These are phyloP conservation scores for Amphiprion ocellaris DNA, from an alignment of 2,113 vertebrate species.

Conservation along the genomic window DNA sequence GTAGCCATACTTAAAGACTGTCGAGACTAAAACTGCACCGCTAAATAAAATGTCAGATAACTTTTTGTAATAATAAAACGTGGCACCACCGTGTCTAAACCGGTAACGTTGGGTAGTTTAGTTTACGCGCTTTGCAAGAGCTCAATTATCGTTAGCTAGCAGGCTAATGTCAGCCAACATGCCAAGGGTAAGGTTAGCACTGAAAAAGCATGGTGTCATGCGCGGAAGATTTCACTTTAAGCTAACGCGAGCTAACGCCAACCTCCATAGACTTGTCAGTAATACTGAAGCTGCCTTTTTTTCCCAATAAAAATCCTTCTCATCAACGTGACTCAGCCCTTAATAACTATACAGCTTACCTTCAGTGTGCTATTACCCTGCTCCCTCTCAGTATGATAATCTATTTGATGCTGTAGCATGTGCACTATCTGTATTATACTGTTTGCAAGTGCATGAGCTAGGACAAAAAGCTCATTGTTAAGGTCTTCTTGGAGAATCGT, in stretches of 20 bases:
- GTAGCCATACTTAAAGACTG: neutral
- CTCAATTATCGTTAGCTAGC: constrained; percentile 6
- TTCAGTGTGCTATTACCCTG: neutral
- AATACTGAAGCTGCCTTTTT: neutral
- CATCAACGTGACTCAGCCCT: neutral
- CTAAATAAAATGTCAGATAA: neutral
- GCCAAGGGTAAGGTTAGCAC: constrained; percentile 41
- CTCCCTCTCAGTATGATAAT: neutral
- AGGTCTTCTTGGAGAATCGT: fast-evolving
- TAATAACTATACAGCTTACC: neutral
- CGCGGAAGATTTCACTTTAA: constrained; percentile 7
- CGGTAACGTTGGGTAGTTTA: neutral
- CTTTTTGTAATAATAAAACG: neutral
- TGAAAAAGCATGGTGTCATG: constrained; percentile 63
- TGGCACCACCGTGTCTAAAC: neutral
- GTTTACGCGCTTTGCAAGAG: neutral
- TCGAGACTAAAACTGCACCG: constrained; percentile 5
- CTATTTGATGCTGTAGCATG: fast-evolving
- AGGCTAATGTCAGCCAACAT: constrained; percentile 51
- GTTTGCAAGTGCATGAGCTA: too few relatives aligned
- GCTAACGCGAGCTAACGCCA: neutral
- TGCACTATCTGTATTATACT: too few relatives aligned
- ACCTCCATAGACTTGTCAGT: neutral
- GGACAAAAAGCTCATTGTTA: too few relatives aligned
- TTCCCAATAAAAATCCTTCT: too few relatives aligned